Evolutionary conservation across 2,797 vertebrate species (phyloP).

Genomic region (Clarias platycephalus): DNA sequence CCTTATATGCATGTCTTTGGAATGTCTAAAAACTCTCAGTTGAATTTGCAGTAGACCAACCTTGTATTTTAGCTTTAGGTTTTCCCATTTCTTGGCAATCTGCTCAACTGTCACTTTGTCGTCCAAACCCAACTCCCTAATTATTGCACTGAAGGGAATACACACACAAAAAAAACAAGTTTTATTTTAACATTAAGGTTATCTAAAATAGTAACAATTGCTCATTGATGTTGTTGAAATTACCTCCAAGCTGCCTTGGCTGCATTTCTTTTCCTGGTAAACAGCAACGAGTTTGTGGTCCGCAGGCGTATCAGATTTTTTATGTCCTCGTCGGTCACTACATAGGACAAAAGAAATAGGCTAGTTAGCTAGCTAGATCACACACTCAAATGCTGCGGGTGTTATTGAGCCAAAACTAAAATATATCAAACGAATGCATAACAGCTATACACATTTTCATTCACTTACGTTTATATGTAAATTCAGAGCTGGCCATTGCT

Average conservation of each 20-base stretch:
- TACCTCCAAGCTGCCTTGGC: constrained; percentile 79
- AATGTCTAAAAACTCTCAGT: too few relatives aligned
- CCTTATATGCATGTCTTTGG: too few relatives aligned
- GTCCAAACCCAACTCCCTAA: constrained; percentile 75
- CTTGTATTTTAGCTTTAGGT: constrained; percentile 78
- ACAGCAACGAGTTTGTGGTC: constrained; percentile 71
- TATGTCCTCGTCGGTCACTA: constrained; percentile 72
- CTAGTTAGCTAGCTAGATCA: constrained; percentile 23
- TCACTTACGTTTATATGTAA: constrained; percentile 59
- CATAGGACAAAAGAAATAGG: constrained; percentile 39
- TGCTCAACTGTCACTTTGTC: constrained; percentile 77
- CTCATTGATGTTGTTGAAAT: background rate
- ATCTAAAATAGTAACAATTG: background rate
- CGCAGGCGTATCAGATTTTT: constrained; percentile 76
- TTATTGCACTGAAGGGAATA: constrained; percentile 67
- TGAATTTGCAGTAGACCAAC: constrained; percentile 51
- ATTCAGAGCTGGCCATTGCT: constrained; percentile 48
- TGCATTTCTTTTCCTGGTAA: constrained; percentile 75
- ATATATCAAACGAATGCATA: background rate
- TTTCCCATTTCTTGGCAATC: constrained; percentile 80
- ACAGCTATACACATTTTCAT: background rate
- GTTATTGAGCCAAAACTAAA: background rate
- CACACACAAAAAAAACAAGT: background rate
- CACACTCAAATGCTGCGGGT: background rate
- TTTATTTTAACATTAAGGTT: background rate